Evolutionary conservation across 2,797 vertebrate genomes (phyloP).

Genomic region (Sebastes ruberrimus): DNA sequence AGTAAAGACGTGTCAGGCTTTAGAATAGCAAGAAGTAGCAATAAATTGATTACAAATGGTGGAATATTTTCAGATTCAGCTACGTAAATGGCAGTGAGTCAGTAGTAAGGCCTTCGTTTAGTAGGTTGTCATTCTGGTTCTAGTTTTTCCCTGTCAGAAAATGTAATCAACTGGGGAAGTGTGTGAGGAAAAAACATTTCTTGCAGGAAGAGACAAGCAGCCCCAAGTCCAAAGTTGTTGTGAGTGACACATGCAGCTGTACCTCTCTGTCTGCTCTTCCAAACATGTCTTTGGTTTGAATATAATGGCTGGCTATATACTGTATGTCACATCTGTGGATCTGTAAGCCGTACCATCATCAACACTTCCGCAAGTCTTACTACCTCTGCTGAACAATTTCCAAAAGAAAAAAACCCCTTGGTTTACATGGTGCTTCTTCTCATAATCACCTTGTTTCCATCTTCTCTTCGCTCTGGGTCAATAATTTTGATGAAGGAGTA

Average conservation of each 20-base stretch:
- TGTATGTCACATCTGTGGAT: background rate
- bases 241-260: background rate
- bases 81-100: background rate
- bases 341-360: background rate
- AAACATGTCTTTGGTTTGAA: background rate
- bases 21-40: background rate
- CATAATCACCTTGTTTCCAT: constrained; percentile 90
- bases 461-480: constrained; percentile 88
- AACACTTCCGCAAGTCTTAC: background rate
- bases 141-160: background rate
- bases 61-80: background rate
- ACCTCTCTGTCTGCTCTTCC: background rate
- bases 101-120: background rate
- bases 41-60: background rate
- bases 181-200: background rate
- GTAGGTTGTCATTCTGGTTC: background rate
- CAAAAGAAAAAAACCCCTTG: background rate
- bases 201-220: background rate
- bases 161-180: background rate
- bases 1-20: background rate
- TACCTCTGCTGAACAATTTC: background rate
- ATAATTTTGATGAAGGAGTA: constrained; percentile 94
- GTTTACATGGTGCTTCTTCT: background rate
- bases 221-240: background rate
- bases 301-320: background rate